These are phyloP conservation scores for Eristalis intricaria DNA, from an alignment of 2,888 invertebrate species.

Conservation along the genomic window DNA sequence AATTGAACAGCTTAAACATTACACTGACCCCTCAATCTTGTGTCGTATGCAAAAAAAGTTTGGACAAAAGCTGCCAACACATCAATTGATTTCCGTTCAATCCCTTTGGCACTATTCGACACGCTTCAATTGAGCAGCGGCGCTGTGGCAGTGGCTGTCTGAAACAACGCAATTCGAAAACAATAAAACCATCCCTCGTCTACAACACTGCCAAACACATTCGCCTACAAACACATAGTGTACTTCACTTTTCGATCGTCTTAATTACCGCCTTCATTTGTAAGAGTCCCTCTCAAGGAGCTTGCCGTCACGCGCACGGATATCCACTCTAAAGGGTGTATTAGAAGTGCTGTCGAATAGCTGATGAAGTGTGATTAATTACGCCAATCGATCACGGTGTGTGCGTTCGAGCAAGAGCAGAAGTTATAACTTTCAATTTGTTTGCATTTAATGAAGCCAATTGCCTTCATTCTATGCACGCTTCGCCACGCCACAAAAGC, in stretches of 20 bases:
- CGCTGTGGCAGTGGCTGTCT: background rate
- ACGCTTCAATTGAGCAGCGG: background rate
- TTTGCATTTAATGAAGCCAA: constrained; percentile 35
- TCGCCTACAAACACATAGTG: background rate
- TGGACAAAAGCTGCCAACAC: no score
- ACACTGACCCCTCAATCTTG: no score
- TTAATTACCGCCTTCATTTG: background rate
- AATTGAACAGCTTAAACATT: no score
- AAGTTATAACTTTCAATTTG: constrained; percentile 26
- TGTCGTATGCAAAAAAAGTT: no score
- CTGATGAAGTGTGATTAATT: constrained; percentile 16
- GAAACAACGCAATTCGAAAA: background rate
- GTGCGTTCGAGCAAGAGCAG: constrained; percentile 1
- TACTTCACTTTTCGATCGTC: background rate
- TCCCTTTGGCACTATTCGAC: background rate
- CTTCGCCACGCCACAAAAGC: background rate
- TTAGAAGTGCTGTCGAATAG: constrained; percentile 1
- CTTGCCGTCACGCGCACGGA: constrained; percentile 1
- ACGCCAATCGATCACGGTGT: constrained; percentile 9
- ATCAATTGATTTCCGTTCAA: background rate
- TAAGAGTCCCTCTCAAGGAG: background rate
- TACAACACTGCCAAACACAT: background rate
- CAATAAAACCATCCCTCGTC: background rate
- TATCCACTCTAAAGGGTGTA: background rate
- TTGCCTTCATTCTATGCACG: constrained; percentile 4